Evolutionary conservation across 2,797 vertebrate species (phyloP).

Genomic region (Podargus strigoides): DNA sequence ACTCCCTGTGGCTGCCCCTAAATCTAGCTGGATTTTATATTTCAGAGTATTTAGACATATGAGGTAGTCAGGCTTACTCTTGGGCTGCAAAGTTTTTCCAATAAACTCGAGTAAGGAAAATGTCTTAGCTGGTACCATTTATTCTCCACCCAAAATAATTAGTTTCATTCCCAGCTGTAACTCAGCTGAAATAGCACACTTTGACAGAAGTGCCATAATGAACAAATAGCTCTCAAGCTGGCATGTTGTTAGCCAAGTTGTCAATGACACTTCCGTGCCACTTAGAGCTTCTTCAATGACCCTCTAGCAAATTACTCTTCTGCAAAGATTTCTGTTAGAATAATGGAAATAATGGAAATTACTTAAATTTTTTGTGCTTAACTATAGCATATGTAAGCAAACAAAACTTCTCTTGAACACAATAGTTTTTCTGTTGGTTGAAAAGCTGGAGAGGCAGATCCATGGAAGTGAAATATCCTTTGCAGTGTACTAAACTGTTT

Average conservation of each 20-base stretch:
- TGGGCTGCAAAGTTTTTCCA: not conserved
- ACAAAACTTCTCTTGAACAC: not conserved
- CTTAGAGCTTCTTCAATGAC: not conserved
- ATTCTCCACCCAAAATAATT: not conserved
- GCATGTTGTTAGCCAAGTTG: not conserved
- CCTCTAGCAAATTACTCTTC: not conserved
- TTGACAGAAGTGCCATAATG: not conserved
- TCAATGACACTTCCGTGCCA: not conserved
- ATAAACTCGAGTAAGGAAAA: not conserved
- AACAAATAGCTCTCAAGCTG: not conserved
- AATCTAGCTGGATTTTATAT: not conserved
- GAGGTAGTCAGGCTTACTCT: not conserved
- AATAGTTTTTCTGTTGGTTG: not conserved
- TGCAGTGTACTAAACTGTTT: not conserved
- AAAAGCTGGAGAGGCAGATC: not conserved
- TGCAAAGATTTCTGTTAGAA: not conserved
- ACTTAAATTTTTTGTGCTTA: not conserved
- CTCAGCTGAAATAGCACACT: not conserved
- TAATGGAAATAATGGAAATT: not conserved
- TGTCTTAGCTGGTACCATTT: not conserved
- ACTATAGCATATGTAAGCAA: not conserved
- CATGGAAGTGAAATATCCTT: not conserved
- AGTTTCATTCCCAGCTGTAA: not conserved
- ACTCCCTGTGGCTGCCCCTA: not conserved
- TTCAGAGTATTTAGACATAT: not conserved